A percentile compares a stretch with the other conserved stretches of the same genome.
Conservation (phyloP, 2,797 vertebrate species). For the Gorsachius magnificus region DNA sequence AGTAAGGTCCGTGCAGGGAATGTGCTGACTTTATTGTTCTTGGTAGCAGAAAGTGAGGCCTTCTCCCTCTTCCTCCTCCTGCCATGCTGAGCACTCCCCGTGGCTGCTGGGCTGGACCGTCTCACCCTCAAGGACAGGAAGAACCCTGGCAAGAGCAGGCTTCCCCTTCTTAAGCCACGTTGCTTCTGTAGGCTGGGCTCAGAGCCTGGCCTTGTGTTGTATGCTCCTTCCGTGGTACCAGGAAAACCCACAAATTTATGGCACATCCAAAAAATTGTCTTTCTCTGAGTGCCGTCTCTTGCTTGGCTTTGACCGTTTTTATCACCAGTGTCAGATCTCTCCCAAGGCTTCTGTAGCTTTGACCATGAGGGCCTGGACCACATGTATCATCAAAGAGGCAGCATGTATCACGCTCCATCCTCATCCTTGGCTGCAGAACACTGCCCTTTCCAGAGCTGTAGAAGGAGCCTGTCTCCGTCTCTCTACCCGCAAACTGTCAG, state of each 20-base stretch:
- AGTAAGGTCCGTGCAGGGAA: neutral
- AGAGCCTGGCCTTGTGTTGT: neutral
- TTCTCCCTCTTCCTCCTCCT: neutral
- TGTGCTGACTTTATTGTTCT: neutral
- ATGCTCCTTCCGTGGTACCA: neutral
- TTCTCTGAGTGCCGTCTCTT: neutral
- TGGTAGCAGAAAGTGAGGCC: neutral
- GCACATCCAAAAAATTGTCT: neutral
- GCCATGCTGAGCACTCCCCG: neutral
- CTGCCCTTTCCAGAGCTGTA: neutral
- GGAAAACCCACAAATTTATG: neutral
- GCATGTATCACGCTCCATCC: accelerated
- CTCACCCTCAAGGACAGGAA: neutral
- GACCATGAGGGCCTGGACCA: neutral
- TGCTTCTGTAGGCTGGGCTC: neutral
- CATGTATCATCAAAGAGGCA: accelerated
- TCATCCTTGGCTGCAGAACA: neutral
- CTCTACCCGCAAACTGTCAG: neutral
- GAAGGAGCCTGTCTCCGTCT: neutral
- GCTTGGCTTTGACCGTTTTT: neutral
- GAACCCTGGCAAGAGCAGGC: neutral
- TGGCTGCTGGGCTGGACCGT: accelerated
- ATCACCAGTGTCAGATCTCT: neutral
- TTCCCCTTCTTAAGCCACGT: neutral
- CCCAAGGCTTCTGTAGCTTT: neutral